phyloP scores from a whole-genome alignment of 1,140 invertebrate species.

The Wasmannia auropunctata region DNA sequence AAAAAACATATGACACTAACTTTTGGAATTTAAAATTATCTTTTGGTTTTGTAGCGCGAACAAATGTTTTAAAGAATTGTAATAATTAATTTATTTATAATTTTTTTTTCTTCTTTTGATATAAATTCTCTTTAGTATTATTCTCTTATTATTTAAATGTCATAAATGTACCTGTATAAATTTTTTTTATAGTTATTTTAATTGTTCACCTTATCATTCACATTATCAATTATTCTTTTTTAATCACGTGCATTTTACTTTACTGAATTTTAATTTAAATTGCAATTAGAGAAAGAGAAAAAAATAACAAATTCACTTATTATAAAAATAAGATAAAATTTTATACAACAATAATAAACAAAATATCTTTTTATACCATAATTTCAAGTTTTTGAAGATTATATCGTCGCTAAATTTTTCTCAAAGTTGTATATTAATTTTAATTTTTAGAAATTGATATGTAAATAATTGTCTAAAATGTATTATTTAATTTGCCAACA shows the following conservation, averaged over 20 bases:
- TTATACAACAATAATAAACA: background rate
- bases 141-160: background rate
- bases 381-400: background rate
- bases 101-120: too few relatives aligned
- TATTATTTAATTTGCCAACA: background rate
- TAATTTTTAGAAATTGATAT: too few relatives aligned
- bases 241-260: background rate
- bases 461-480: too few relatives aligned
- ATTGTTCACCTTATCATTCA: background rate
- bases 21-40: background rate
- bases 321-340: background rate
- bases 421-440: too few relatives aligned
- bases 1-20: constrained; percentile 59
- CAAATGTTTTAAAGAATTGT: background rate
- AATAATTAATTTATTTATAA: background rate
- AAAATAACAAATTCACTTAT: background rate
- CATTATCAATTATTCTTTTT: background rate
- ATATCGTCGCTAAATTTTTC: too few relatives aligned
- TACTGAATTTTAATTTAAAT: background rate
- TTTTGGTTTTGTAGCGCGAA: background rate
- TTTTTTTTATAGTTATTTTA: background rate
- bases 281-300: background rate
- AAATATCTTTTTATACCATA: background rate
- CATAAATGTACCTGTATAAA: background rate
- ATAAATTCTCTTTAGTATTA: background rate